These are phyloP conservation scores for Carposina sasakii DNA, from an alignment of 1,140 invertebrate species.

Conservation along the genomic window DNA sequence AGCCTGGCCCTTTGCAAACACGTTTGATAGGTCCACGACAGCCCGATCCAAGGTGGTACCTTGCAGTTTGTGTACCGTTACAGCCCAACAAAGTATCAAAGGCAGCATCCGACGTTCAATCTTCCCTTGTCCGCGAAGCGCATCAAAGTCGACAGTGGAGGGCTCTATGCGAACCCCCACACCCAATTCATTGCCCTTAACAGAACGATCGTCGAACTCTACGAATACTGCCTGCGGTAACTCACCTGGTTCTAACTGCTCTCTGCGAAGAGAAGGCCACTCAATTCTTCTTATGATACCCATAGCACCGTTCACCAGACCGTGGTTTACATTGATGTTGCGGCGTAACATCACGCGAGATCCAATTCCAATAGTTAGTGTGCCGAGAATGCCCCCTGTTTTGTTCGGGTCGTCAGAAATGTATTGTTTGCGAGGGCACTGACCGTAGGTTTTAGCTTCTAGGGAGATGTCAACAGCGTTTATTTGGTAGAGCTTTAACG, in stretches of 20 bases:
- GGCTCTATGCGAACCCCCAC: too few species aligned
- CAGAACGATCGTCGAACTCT: background rate
- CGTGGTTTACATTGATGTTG: slow-evolving; percentile 33
- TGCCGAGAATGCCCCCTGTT: slow-evolving; percentile 19
- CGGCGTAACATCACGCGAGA: slow-evolving; percentile 42
- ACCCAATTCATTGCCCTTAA: background rate
- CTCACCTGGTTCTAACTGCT: slow-evolving; percentile 9
- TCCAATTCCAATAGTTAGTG: slow-evolving; percentile 26
- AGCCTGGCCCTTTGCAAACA: too few species aligned
- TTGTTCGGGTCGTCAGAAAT: slow-evolving; percentile 12
- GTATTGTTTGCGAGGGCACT: background rate
- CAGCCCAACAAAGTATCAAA: too few species aligned
- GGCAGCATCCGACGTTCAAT: too few species aligned
- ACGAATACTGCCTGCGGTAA: background rate
- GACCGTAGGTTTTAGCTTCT: slow-evolving; percentile 12
- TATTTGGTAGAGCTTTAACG: slow-evolving; percentile 1
- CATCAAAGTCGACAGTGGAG: too few species aligned
- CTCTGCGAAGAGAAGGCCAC: slow-evolving; percentile 32
- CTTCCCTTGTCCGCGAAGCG: too few species aligned
- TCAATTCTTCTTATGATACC: slow-evolving; percentile 32
- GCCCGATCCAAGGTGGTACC: too few species aligned
- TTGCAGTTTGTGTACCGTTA: too few species aligned
- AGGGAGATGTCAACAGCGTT: slow-evolving; percentile 14
- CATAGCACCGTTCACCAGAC: slow-evolving; percentile 45
- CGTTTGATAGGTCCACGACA: too few species aligned